phyloP scores from a whole-genome alignment of 2,888 invertebrate species.

The Amaurobius ferox region DNA sequence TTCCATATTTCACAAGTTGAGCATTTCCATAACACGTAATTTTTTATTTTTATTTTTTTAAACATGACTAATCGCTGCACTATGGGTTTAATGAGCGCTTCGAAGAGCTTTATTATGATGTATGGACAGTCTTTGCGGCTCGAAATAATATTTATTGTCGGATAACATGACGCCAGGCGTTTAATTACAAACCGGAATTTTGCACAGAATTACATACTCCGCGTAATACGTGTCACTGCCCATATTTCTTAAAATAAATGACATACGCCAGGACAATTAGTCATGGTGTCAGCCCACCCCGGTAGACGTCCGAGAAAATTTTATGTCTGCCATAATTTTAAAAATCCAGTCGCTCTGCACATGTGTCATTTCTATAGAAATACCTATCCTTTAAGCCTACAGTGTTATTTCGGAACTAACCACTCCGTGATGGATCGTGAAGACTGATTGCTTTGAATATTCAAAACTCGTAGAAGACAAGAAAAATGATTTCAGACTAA shows the following conservation, averaged over 20 bases:
- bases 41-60: too few species aligned
- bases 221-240: slow-evolving; percentile 19
- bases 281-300: slow-evolving; percentile 17
- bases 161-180: slow-evolving; percentile 41
- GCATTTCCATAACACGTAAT: too few species aligned
- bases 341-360: not conserved
- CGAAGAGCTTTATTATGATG: not conserved
- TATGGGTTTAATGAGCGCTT: too few species aligned
- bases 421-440: not conserved
- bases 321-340: not conserved
- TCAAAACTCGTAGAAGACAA: not conserved
- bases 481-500: not conserved
- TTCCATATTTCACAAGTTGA: too few species aligned
- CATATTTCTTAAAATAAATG: slow-evolving; percentile 39
- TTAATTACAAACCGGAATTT: slow-evolving; percentile 45
- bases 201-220: not conserved
- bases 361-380: not conserved
- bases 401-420: not conserved
- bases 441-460: not conserved
- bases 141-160: slow-evolving; percentile 27
- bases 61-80: too few species aligned
- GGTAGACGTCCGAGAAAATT: not conserved
- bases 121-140: not conserved
- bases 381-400: not conserved
- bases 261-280: slow-evolving; percentile 15